Evolutionary conservation across 2,797 vertebrate genomes (phyloP).

Genomic region (Falco columbarius): DNA sequence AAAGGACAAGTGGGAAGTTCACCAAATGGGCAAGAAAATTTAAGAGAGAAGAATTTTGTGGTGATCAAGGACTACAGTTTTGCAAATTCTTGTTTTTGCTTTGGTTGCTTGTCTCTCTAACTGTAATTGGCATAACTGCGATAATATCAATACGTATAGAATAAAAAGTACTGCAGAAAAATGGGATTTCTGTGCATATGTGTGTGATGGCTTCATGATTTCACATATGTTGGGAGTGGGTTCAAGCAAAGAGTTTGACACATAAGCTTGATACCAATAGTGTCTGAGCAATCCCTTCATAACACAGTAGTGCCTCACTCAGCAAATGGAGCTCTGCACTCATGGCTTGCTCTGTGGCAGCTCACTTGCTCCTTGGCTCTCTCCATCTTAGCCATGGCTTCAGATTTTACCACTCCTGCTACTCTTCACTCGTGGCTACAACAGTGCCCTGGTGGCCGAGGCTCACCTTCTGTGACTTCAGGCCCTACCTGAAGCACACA

Average conservation of each 20-base stretch:
- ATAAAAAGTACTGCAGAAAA: background rate
- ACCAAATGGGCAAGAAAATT: background rate
- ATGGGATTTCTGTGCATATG: background rate
- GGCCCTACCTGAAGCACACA: background rate
- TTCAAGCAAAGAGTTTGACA: background rate
- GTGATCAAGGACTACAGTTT: background rate
- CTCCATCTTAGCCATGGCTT: background rate
- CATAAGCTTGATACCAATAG: rapidly evolving
- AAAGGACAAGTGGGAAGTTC: background rate
- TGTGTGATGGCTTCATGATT: background rate
- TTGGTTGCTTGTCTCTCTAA: background rate
- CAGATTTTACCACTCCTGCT: background rate
- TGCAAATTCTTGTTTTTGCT: background rate
- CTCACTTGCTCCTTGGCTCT: background rate
- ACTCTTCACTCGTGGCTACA: rapidly evolving
- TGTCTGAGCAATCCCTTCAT: background rate
- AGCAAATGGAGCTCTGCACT: background rate
- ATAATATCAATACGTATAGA: background rate
- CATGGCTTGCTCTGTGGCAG: background rate
- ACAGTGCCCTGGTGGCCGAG: rapidly evolving
- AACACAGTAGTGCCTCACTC: background rate
- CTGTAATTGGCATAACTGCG: background rate
- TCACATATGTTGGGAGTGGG: rapidly evolving
- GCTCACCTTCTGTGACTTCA: background rate
- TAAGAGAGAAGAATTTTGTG: background rate